Conservation (phyloP, 2,113 vertebrate species). For the Bombycilla garrulus region DNA sequence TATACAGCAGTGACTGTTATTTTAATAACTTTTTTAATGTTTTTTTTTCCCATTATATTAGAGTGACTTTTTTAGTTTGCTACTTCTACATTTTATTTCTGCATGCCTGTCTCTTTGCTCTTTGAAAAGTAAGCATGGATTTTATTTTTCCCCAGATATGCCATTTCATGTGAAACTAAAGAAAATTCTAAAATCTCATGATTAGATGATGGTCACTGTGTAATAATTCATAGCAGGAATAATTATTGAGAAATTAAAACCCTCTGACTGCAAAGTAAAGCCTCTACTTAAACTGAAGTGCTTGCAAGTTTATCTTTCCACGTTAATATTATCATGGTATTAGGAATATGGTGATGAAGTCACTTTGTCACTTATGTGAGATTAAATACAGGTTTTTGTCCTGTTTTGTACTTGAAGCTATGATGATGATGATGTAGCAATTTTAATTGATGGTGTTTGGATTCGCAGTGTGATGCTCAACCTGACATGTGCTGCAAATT, state of each 20-base stretch:
- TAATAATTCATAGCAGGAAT: background rate
- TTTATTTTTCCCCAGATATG: background rate
- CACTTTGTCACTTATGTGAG: background rate
- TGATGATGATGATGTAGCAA: background rate
- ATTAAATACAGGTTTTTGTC: background rate
- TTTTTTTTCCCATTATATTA: background rate
- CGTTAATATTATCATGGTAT: background rate
- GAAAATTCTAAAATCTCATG: background rate
- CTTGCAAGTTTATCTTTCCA: background rate
- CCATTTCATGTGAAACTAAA: background rate
- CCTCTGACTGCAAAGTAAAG: background rate
- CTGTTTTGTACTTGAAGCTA: background rate
- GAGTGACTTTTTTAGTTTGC: accelerated
- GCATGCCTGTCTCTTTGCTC: background rate
- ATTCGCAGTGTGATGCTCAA: background rate
- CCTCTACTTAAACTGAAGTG: background rate
- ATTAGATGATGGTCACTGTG: background rate
- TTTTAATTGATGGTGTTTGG: background rate
- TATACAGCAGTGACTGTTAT: background rate
- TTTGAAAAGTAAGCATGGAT: background rate
- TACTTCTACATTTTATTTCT: background rate
- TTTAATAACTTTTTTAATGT: background rate
- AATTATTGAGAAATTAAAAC: background rate
- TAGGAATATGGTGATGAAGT: background rate
- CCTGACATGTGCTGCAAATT: background rate